Percentiles rank a stretch among this genome's conserved stretches.
Evolutionary conservation across 2,888 invertebrate genomes (phyloP).

Genomic region (Chymomyza amoena): DNA sequence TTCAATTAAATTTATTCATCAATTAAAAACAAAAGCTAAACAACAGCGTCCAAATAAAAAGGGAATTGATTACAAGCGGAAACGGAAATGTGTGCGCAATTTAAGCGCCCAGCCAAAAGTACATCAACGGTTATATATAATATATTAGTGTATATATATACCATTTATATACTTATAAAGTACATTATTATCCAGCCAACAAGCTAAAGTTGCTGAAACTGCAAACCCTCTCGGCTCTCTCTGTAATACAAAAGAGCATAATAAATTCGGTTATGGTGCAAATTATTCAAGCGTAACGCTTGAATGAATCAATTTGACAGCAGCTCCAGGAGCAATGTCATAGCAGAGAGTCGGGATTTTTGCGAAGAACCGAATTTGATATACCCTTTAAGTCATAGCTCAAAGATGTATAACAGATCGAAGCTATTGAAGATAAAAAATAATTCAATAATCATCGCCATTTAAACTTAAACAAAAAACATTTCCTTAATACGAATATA

Average conservation of each 20-base stretch:
- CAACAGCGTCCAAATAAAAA: constrained; percentile 36
- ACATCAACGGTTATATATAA: not conserved
- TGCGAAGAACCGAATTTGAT: not conserved
- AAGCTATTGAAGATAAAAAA: not conserved
- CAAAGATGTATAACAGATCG: not conserved
- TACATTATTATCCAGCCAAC: not conserved
- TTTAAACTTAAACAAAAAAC: too few species aligned
- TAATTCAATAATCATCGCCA: not conserved
- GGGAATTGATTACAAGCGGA: constrained; percentile 51
- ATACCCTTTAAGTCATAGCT: not conserved
- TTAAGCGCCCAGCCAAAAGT: constrained; percentile 8
- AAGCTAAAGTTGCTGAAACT: not conserved
- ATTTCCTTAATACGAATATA: too few species aligned
- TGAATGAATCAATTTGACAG: constrained; percentile 52
- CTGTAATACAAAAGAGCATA: constrained; percentile 24
- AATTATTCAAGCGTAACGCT: constrained; percentile 64
- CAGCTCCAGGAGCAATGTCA: constrained; percentile 25
- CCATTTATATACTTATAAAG: not conserved
- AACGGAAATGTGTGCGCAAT: constrained; percentile 53
- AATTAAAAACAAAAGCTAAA: constrained; percentile 60
- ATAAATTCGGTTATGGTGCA: constrained; percentile 61
- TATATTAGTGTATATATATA: not conserved
- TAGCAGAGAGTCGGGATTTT: not conserved
- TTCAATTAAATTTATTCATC: constrained; percentile 67
- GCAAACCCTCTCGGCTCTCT: constrained; percentile 12